Conservation (phyloP, 1,140 invertebrate species). For the Drosophila sp. region DNA sequence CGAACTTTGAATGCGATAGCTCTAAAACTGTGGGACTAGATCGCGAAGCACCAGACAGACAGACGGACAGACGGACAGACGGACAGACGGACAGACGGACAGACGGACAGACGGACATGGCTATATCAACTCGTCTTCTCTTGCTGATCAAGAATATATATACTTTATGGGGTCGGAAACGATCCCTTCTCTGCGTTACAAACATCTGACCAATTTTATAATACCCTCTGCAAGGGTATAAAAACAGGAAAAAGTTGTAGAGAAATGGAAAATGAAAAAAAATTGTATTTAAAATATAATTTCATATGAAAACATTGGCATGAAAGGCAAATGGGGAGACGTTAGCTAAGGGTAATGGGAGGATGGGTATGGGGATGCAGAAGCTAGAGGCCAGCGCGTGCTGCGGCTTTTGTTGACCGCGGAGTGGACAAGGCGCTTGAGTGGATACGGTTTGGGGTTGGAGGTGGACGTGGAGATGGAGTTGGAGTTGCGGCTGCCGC, state of each 20-base stretch:
- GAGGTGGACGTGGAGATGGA: conserved; percentile 46
- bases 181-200: no score
- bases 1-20: no score
- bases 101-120: no score
- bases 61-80: no score
- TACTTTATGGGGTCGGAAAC: no score
- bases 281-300: conserved; percentile 64
- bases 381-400: conserved; percentile 55
- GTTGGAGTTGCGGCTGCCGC: background rate
- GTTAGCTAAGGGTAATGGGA: conserved; percentile 12
- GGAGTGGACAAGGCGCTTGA: conserved; percentile 7
- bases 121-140: no score
- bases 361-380: background rate
- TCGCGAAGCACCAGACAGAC: no score
- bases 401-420: conserved; percentile 69
- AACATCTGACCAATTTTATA: no score
- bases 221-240: no score
- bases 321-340: conserved; percentile 43
- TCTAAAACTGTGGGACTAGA: no score
- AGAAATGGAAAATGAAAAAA: conserved; percentile 24
- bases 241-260: background rate
- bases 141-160: no score
- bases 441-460: conserved; percentile 21
- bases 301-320: conserved; percentile 66
- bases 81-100: no score